Base-by-base conservation (phyloP, 2,797 vertebrate genomes). In the Enoplosus armatus region DNA sequence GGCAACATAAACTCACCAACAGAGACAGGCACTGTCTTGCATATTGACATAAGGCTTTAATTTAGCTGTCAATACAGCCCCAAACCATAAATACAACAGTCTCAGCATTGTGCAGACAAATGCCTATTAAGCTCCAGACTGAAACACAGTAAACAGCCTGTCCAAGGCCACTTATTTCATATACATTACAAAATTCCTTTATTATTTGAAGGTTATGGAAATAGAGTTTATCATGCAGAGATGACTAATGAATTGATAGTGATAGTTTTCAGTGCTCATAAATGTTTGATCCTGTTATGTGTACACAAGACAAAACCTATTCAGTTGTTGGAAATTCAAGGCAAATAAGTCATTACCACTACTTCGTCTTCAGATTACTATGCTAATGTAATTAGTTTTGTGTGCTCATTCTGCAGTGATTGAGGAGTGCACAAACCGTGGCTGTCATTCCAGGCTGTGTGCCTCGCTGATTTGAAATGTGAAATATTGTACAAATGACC, bases 381-480 rank as follows among this genome's bases (percentile, higher is more conserved):
- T 94, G 92, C 90, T 93, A 92, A 93, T 94, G 88, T 84, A 75
- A 90, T 90, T 90, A 88, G 79, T 92, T 90, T 81, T 90, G 86
- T 85, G 69, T 65, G 51, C 89, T 89, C 82, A 71, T 91, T 88
- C 63, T 76, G 87, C 83, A 27, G 79, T 92, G 92, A 94, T 94
- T 83, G 91, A 94, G 64, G 73, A 85, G 83, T 18, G 58, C 80
- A 83, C 79, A 85, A 90, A 90, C 72, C 43, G 43, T 61, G 70
- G 80, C 61, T 87, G 90, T 92, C 90, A 86, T 61, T 24, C 9
- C 75, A 78, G 67, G 77, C 70, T 60, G 64, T 87, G 85, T 60
- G 76, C 79, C 48, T 69, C 16, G 39, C 82, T 80, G 88, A 91
- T 93, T 89, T 80, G 70, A 82, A 88, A 59, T 53, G 82, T 85